Evolutionary conservation across 2,113 vertebrate genomes (phyloP), one percentile per base, ranked within the genome.

Genomic region (Stegostoma tigrinum): DNA sequence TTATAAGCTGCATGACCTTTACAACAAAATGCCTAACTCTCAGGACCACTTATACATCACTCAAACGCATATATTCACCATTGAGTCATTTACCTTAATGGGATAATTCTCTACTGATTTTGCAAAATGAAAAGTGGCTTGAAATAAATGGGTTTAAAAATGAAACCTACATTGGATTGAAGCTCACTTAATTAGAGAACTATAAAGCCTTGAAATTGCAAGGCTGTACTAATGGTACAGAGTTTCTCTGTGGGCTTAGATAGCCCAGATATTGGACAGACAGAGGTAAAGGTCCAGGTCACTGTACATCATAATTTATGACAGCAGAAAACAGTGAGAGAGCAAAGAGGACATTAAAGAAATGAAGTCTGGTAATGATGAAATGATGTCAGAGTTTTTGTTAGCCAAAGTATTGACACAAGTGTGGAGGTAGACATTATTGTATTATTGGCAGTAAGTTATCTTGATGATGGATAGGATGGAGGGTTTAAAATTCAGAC

Each of bases 1-100:
- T 93, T 93, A 93, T 38, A 93, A 66, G 61, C 64, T 67, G 27
- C 89, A 12, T 67, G 89, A 93, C 89, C 89, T 93, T 67, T 93
- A 66, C 89, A 66, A 38, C 7, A 21, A 93, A 93, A 24, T 66
- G 61, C 66, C 55, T 38, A 38, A 66, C 89, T 66, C 64, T 61
- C 89, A 91, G 55, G 34, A 93, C 8, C 52, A 66, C n/a, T 93
- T 93, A 38, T 34, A 23, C 14, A 67, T 66, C 6, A 2, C n/a
- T 93, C 61, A 66, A 67, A 66, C 0, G 3, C 89, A 67, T 93
- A 38, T 64, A 64, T 91, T 66, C 89, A 91, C 52, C 89, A 61
- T 55, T 64, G 87, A n/a, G 87, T 30, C 85, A 87, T 90, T 90
- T n/a, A 61, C 34, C 10, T 8, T 89, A 21, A 38, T 93, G 89